Percentiles rank a stretch among this genome's conserved stretches.
Evolutionary conservation across 2,113 vertebrate species (phyloP).

Genomic region (Oenanthe oenanthe): DNA sequence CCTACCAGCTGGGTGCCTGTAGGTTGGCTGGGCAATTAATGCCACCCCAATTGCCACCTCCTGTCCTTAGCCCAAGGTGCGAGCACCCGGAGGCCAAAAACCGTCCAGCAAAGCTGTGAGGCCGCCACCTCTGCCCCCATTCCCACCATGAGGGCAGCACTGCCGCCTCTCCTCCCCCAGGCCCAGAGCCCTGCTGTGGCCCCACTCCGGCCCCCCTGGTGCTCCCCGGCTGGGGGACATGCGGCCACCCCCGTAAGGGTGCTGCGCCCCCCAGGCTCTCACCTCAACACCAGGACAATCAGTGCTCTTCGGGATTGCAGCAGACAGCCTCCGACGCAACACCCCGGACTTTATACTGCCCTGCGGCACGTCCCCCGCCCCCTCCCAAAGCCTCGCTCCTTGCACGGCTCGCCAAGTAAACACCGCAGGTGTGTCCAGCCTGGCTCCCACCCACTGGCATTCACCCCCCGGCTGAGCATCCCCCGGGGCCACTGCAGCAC

Average conservation of each 20-base stretch:
- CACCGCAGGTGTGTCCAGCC: background rate
- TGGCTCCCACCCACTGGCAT: background rate
- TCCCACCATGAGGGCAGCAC: background rate
- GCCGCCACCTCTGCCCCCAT: accelerated
- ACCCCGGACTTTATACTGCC: conserved; percentile 55
- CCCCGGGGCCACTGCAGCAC: accelerated
- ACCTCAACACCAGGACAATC: background rate
- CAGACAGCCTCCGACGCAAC: accelerated
- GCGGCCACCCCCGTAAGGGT: accelerated
- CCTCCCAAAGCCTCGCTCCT: background rate
- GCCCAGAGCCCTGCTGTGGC: background rate
- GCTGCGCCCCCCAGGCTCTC: background rate
- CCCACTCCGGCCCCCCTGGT: accelerated
- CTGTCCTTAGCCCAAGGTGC: background rate
- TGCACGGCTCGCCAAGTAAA: background rate
- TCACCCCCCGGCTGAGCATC: accelerated
- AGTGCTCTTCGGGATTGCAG: background rate
- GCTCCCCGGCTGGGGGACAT: accelerated
- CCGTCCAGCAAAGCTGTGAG: background rate
- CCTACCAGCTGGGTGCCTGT: background rate
- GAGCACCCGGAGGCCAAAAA: background rate
- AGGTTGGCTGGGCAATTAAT: background rate
- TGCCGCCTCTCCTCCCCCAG: background rate
- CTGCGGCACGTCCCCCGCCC: background rate
- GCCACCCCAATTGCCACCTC: background rate